A percentile compares a stretch with the other conserved stretches of the same genome.
Evolutionary conservation across 2,113 vertebrate species (phyloP).

Genomic region (Ptychochromis oligacanthus): DNA sequence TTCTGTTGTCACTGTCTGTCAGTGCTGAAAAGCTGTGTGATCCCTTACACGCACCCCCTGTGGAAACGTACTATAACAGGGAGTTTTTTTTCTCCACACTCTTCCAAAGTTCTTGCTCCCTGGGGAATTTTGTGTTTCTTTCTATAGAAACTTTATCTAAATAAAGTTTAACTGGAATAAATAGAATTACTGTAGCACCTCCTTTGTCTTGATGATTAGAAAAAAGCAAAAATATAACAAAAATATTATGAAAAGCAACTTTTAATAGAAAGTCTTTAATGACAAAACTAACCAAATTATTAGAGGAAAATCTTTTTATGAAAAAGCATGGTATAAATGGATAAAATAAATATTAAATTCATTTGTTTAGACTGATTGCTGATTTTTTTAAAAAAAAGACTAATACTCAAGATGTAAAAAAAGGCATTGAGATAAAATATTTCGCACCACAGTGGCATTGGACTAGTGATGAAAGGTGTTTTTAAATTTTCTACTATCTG

Average conservation of each 20-base stretch:
- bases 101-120: not conserved
- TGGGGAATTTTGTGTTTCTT: not conserved
- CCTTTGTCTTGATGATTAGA: not conserved
- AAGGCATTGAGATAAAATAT: slow-evolving; percentile 16
- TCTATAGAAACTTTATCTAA: not conserved
- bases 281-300: slow-evolving; percentile 49
- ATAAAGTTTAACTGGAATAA: not conserved
- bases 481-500: slow-evolving; percentile 5
- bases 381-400: slow-evolving; percentile 27
- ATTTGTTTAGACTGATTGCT: slow-evolving; percentile 48
- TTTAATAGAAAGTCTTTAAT: slow-evolving; percentile 68
- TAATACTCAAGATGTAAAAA: slow-evolving; percentile 27
- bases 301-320: slow-evolving; percentile 42
- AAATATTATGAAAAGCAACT: slow-evolving; percentile 53
- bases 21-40: not conserved
- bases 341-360: slow-evolving; percentile 77
- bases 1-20: not conserved
- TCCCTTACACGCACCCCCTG: not conserved
- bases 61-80: not conserved
- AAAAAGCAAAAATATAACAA: slow-evolving; percentile 17
- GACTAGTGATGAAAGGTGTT: slow-evolving; percentile 22
- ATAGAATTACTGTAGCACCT: not conserved
- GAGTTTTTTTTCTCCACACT: not conserved
- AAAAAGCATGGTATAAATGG: slow-evolving; percentile 64
- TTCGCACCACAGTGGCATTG: slow-evolving; percentile 37